Conservation (phyloP, 2,888 invertebrate species). For the Cepaea hortensis region DNA sequence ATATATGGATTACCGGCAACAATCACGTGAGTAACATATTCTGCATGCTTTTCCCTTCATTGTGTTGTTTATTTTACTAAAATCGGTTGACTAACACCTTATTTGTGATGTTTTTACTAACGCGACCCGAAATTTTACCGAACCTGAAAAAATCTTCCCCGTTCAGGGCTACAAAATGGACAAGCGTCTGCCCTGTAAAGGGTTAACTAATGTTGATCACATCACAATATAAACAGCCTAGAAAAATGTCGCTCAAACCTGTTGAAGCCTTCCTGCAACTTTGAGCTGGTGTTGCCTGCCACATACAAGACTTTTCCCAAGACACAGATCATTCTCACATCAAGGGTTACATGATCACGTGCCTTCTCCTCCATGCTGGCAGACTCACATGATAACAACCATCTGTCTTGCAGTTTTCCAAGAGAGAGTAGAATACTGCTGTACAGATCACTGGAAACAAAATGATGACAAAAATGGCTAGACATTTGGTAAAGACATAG, state of each 20-base stretch:
- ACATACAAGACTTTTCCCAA: conserved; percentile 68
- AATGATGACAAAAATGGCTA: neutral
- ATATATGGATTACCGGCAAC: too few species aligned
- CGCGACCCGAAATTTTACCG: too few species aligned
- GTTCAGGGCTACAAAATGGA: too few species aligned
- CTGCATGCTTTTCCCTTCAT: too few species aligned
- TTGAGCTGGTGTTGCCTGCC: conserved; percentile 55
- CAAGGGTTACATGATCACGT: conserved; percentile 53
- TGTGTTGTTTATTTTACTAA: too few species aligned
- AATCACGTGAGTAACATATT: too few species aligned
- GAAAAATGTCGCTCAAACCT: neutral
- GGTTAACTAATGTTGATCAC: neutral
- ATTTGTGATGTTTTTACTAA: too few species aligned
- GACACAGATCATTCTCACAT: conserved; percentile 78
- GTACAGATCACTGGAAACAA: conserved; percentile 37
- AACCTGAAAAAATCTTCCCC: too few species aligned
- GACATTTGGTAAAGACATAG: neutral
- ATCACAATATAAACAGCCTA: neutral
- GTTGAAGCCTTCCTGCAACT: conserved; percentile 41
- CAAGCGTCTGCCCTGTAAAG: too few species aligned
- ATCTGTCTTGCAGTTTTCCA: conserved; percentile 19
- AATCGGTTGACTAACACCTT: too few species aligned
- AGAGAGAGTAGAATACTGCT: conserved; percentile 25
- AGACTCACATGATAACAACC: neutral
- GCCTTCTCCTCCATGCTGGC: neutral